Conservation (phyloP, 2,113 vertebrate genomes). For the Myiopsitta monachus region DNA sequence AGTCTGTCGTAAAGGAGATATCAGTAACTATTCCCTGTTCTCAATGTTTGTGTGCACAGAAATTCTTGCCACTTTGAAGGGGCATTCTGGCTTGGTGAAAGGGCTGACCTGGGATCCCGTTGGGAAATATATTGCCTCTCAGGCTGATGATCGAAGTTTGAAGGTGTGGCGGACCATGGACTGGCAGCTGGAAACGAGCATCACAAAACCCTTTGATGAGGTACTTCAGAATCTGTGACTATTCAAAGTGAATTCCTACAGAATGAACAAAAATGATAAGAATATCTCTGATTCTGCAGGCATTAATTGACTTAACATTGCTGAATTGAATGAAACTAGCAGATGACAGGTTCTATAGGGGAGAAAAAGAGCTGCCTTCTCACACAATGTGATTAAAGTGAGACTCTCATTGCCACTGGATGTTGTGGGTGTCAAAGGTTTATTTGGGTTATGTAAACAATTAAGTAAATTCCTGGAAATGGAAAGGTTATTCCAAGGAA, state of each 20-base stretch:
- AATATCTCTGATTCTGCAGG: not conserved
- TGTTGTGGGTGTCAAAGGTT: not conserved
- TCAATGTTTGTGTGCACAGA: slow-evolving; percentile 68
- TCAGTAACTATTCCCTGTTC: not conserved
- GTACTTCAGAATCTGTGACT: slow-evolving; percentile 65
- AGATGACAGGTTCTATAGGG: not conserved
- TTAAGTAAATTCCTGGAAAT: not conserved
- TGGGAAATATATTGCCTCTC: slow-evolving; percentile 96
- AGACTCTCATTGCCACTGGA: not conserved
- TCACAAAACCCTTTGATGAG: slow-evolving; percentile 97
- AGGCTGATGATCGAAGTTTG: slow-evolving; percentile 95
- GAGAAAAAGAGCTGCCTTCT: not conserved
- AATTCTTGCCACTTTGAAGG: slow-evolving; percentile 90
- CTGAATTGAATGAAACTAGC: not conserved
- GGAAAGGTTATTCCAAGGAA: not conserved
- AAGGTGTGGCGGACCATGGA: slow-evolving; percentile 98
- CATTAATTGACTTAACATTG: not conserved
- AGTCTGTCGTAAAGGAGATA: not conserved
- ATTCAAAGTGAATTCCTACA: not conserved
- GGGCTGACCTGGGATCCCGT: slow-evolving; percentile 98
- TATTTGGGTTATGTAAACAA: not conserved
- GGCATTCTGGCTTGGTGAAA: slow-evolving; percentile 95
- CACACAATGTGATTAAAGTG: not conserved
- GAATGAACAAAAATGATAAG: not conserved
- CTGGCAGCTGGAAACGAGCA: slow-evolving; percentile 96